Base-by-base conservation (phyloP, 2,113 vertebrate genomes). In the Centropus unirufus region DNA sequence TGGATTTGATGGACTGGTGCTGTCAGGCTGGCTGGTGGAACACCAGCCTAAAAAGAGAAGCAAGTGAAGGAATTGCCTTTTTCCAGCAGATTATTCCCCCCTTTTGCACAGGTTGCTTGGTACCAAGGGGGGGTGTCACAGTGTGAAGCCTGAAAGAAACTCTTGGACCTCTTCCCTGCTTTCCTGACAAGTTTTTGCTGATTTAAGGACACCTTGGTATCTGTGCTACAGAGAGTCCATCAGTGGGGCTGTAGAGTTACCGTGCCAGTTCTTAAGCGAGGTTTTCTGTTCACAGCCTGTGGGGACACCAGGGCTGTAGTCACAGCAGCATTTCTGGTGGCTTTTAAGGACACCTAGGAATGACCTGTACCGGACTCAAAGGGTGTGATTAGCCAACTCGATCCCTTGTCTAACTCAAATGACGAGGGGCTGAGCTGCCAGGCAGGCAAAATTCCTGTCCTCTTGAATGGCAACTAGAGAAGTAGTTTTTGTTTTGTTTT, bases 111-210 rank as follows among this genome's bases (percentile, higher is more conserved):
- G 30, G 17, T 30, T 76, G 10, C 20, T 75, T 30, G 22, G 13
- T 78, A 52, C 22, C 15, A 17, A 0, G 0, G 0, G 42, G 27
- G 3, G 26, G 27, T 54, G 21, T 75, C 29, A 12, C 27, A 46
- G 17, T 3, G 2, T 20, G 14, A 20, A 54, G 6, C 34, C 63
- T 18, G 15, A 64, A 80, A 21, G 32, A 9, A 77, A 24, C 9
- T 46, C 40, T 8, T 44, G 21, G 40, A 39, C 19, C 39, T 21
- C 82, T 62, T 39, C n/a, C 34, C 10, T 54, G 70, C 22, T 16
- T 14, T 66, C 42, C 58, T 51, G 23, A 32, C 7, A 36, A 15
- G 7, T 16, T 61, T 52, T 73, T 59, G 17, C 34, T 10, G 23
- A 7, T 23, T 14, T 21, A 39, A 61, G 23, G n/a, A 17, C 17